phyloP scores from a whole-genome alignment of 2,797 vertebrate species.

The Sebastes kiyomatsui region DNA sequence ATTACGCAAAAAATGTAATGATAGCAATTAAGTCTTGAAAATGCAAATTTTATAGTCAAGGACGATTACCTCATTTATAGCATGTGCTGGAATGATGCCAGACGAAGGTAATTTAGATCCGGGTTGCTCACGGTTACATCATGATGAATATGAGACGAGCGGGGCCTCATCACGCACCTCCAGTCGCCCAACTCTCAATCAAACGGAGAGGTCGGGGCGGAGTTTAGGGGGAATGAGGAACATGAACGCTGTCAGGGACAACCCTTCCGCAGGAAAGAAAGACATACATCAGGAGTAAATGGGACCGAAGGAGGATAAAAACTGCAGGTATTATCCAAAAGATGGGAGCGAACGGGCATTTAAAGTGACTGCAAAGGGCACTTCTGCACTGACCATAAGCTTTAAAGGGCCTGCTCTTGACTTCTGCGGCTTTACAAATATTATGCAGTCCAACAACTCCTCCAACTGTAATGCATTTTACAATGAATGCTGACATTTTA shows the following conservation, averaged over 20 bases:
- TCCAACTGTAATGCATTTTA: constrained; percentile 34
- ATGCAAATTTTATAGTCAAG: constrained; percentile 99
- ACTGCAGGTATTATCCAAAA: constrained; percentile 12
- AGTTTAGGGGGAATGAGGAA: constrained; percentile 39
- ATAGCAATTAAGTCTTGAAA: constrained; percentile 99
- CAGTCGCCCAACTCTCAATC: constrained; percentile 75
- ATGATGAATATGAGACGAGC: constrained; percentile 95
- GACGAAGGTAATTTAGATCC: constrained; percentile 99
- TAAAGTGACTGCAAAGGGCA: constrained; percentile 16
- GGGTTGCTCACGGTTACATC: constrained; percentile 97
- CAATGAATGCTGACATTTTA: constrained; percentile 61
- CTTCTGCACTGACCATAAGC: constrained; percentile 23
- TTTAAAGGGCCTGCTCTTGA: constrained; percentile 39
- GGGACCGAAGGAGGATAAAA: constrained; percentile 20
- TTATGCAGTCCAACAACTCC: constrained; percentile 54
- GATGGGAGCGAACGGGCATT: background rate
- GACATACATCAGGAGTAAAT: constrained; percentile 47
- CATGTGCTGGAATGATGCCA: constrained; percentile 98
- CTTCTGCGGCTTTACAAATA: constrained; percentile 54
- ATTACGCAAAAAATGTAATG: constrained; percentile 99
- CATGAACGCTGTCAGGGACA: constrained; percentile 53
- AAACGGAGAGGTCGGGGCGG: constrained; percentile 57
- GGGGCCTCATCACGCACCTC: constrained; percentile 85
- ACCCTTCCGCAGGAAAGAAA: constrained; percentile 29
- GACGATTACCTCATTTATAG: constrained; percentile 99